These are phyloP conservation scores for Eulithis prunata DNA, from an alignment of 2,888 invertebrate genomes.

Conservation along the genomic window DNA sequence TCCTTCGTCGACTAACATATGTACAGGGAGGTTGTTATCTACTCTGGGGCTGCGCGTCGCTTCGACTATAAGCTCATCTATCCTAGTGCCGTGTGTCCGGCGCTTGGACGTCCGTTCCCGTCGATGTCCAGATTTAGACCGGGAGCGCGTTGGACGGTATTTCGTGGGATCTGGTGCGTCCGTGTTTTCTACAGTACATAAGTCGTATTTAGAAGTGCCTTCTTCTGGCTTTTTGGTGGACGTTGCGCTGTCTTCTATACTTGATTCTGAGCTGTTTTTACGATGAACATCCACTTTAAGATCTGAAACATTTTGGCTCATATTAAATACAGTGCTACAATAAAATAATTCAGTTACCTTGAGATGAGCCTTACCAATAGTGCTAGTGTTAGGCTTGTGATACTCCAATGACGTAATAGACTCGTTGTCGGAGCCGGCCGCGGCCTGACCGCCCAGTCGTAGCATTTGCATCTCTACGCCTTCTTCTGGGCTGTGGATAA, in stretches of 20 bases:
- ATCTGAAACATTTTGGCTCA: conserved; percentile 80
- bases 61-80: conserved; percentile 73
- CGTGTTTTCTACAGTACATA: conserved; percentile 64
- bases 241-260: conserved; percentile 87
- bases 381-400: conserved; percentile 86
- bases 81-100: conserved; percentile 64
- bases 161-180: conserved; percentile 65
- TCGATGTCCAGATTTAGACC: conserved; percentile 66
- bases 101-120: conserved; percentile 67
- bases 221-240: conserved; percentile 72
- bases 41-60: conserved; percentile 60
- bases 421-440: conserved; percentile 85
- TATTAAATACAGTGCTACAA: no score
- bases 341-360: no score
- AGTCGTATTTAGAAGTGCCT: conserved; percentile 70
- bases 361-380: conserved; percentile 81
- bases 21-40: conserved; percentile 66
- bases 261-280: conserved; percentile 95
- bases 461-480: conserved; percentile 93
- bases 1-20: conserved; percentile 75
- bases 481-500: conserved; percentile 86
- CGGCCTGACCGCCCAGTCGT: conserved; percentile 61
- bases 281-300: conserved; percentile 97
- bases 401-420: conserved; percentile 87
- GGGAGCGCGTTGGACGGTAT: conserved; percentile 63